Conservation (phyloP, 2,797 vertebrate species). For the Fistularia tabacaria region DNA sequence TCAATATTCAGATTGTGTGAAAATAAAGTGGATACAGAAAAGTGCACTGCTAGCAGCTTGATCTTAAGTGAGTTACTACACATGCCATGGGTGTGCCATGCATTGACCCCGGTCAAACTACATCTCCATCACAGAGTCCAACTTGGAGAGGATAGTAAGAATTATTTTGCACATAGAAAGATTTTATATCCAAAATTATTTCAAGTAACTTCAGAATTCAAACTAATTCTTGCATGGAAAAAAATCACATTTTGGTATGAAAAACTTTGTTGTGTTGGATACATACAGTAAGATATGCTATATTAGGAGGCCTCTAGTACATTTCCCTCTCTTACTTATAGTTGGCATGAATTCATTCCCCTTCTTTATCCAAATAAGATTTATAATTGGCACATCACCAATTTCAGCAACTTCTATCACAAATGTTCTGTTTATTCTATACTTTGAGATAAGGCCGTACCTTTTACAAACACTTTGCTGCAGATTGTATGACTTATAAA, state of each 20-base stretch:
- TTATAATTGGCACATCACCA: constrained; percentile 40
- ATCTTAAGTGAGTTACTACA: constrained; percentile 36
- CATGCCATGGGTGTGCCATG: constrained; percentile 35
- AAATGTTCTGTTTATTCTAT: constrained; percentile 45
- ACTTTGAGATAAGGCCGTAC: constrained; percentile 34
- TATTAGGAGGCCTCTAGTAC: constrained; percentile 8
- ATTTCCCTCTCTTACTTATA: constrained; percentile 4
- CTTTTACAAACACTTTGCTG: constrained; percentile 30
- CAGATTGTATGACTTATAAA: constrained; percentile 2
- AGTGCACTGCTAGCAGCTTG: constrained; percentile 3
- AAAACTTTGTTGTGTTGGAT: too few relatives aligned
- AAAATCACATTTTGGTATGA: too few relatives aligned
- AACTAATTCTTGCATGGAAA: too few relatives aligned
- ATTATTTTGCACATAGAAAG: too few relatives aligned
- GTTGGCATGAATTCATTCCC: constrained; percentile 23
- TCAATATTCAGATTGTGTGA: too few relatives aligned
- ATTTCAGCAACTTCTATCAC: constrained; percentile 33
- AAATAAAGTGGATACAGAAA: too few relatives aligned
- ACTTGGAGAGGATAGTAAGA: neutral
- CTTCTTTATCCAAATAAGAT: constrained; percentile 56
- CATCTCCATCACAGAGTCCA: neutral
- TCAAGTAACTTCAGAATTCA: too few relatives aligned
- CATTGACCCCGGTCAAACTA: constrained; percentile 16
- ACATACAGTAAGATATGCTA: constrained; percentile 20
- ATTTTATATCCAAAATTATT: too few relatives aligned